Evolutionary conservation across 2,888 invertebrate genomes (phyloP).

Genomic region (Tenthredo livida): DNA sequence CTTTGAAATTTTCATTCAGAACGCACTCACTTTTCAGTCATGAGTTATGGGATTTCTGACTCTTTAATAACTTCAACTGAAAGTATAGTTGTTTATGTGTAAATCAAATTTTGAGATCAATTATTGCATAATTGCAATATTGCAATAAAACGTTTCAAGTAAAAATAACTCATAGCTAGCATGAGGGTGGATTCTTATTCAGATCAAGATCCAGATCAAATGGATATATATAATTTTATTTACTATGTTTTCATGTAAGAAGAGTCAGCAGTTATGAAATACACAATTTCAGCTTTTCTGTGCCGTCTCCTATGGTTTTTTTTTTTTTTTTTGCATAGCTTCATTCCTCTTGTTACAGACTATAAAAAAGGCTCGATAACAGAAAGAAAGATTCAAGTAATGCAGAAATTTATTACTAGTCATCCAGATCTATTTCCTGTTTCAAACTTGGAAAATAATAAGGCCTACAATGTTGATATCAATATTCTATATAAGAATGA

Average conservation of each 20-base stretch:
- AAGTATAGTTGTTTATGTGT: no score
- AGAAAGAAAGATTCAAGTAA: slow-evolving; percentile 79
- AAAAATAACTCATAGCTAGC: no score
- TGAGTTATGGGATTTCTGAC: no score
- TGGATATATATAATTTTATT: neutral
- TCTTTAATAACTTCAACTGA: no score
- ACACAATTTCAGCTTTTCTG: neutral
- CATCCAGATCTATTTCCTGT: slow-evolving; percentile 79
- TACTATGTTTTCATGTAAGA: neutral
- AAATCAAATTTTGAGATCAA: no score
- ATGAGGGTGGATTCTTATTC: no score
- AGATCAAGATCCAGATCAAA: no score
- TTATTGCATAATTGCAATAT: no score
- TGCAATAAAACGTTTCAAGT: no score
- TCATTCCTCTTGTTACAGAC: slow-evolving; percentile 67
- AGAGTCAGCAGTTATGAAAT: neutral
- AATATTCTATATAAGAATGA: slow-evolving; percentile 80
- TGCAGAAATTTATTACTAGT: slow-evolving; percentile 81
- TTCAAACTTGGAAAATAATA: slow-evolving; percentile 81
- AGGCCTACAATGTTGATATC: slow-evolving; percentile 82
- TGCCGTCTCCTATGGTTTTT: neutral
- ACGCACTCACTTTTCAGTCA: no score
- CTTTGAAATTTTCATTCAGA: neutral
- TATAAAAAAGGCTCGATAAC: slow-evolving; percentile 79
- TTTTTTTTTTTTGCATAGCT: slow-evolving; percentile 20